Evolutionary conservation across 2,113 vertebrate genomes (phyloP), one percentile per base, ranked within the genome.

Genomic region (Furnarius figulus): DNA sequence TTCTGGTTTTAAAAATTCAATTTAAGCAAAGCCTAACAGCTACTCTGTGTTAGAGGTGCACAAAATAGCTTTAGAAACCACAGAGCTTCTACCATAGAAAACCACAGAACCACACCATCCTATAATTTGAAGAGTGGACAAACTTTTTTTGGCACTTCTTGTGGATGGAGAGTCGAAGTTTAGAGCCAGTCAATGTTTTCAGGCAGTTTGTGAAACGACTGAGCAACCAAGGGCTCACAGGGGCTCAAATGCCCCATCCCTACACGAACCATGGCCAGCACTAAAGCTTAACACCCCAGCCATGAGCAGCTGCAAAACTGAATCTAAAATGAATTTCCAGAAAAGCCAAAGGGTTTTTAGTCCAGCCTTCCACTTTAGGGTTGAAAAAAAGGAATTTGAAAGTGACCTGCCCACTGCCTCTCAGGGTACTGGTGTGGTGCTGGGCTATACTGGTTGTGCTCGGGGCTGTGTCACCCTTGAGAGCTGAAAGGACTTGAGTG

Each of bases 11-110:
- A 1, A 93, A 79, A 95, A 91, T 72, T 96, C 87, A 85, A 85
- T 82, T 97, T 96, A 87, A 89, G 95, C 5, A 19, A 81, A 89
- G 74, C 58, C 95, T 91, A 92, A 95, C 68, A 91, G 93, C 91
- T 50, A 89, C 82, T 96, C 94, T 93, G 70, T 67, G 74, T 96
- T 89, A 62, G 46, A 85, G 85, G 79, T 85, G 92, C 95, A 90
- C 87, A 96, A 96, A 96, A 96, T 96, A 96, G 78, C 94, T 95
- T 33, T n/a, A 55, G 82, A 95, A 97, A 94, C 94, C 95, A 90
- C 95, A 74, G 58, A 85, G 75, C 47, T 85, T 67, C 93, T 90
- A 77, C 76, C 75, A 66, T 88, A 92, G 63, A 92, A 95, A 94
- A 61, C 95, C 95, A 92, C 90, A 83, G 85, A 86, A 90, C 95